Percentiles rank a stretch among this genome's conserved stretches.
Evolutionary conservation across 2,888 invertebrate genomes (phyloP).

Genomic region (Boloria euphrosyne): DNA sequence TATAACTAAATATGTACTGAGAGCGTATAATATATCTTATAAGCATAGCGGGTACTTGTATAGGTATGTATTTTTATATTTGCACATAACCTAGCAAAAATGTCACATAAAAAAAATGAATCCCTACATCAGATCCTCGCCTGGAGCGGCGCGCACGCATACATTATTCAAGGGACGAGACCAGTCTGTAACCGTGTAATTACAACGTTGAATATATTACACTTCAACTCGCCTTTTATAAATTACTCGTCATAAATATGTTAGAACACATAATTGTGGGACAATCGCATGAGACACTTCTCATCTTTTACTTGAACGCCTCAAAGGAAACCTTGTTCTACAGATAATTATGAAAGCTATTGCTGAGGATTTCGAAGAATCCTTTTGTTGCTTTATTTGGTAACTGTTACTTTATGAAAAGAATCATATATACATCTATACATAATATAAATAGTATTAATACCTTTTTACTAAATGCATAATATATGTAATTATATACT

Average conservation of each 20-base stretch:
- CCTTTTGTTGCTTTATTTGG: no score
- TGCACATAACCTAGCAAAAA: constrained; percentile 4
- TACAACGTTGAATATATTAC: constrained; percentile 64
- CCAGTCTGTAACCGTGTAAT: constrained; percentile 57
- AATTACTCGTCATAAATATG: constrained; percentile 57
- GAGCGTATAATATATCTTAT: not conserved
- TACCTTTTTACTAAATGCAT: no score
- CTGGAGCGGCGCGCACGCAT: constrained; percentile 43
- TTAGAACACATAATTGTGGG: constrained; percentile 44
- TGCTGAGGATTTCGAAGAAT: no score
- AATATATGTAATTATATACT: no score
- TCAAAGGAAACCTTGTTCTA: constrained; percentile 12
- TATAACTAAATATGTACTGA: no score
- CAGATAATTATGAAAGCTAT: not conserved
- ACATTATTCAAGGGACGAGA: constrained; percentile 61
- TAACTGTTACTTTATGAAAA: no score
- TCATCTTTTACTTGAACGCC: constrained; percentile 28
- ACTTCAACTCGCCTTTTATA: constrained; percentile 53
- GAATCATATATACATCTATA: no score
- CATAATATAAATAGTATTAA: no score
- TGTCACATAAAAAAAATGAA: constrained; percentile 7
- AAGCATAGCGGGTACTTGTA: not conserved
- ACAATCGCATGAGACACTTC: constrained; percentile 44
- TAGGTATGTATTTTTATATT: no score
- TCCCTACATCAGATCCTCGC: constrained; percentile 13